Evolutionary conservation across 2,888 invertebrate genomes (phyloP), one percentile per base, ranked within the genome.

Genomic region (Drepanosiphum platanoidis): DNA sequence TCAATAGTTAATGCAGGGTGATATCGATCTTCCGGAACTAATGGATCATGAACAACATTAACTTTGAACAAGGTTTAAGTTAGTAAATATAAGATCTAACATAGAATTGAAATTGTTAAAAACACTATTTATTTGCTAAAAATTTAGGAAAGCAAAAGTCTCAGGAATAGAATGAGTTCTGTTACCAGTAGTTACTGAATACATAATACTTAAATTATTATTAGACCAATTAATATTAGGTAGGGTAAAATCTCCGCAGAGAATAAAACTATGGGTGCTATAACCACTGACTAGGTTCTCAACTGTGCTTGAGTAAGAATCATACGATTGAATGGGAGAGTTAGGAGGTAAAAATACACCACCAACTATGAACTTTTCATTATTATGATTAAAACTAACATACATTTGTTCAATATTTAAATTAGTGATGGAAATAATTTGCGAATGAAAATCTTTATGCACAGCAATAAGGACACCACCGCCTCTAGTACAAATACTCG

Each of bases 71-170:
- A 8, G 11, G 15, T 68, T 68, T 8, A 7, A 15, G 13, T 32
- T 68, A 11, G 18, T 18, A 32, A 68, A 68, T 11, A 68, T 32
- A 68, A 68, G 68, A 32, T 68, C 68, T 68, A 68, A 68, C 18
- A 58, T 58, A 3, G 58, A 58, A n/a, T 22, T 58, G n/a, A 22
- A 22, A n/a, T 22, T 18, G 5, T 68, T 66, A 66, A 68, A 64
- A 32, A 68, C 18, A 68, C 9, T 15, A 34, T 68, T 68, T 3
- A 68, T 9, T 34, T 68, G 68, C 30, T 5, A 68, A 3, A 68
- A 68, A 18, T 68, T 68, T 5, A 32, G 30, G 13, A 18, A 8
- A 15, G 68, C 32, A 68, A 68, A 68, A 30, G 30, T 68, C 32
- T 68, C 68, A 11, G 32, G 66, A n/a, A 68, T 11, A n/a, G 13